These are phyloP conservation scores for Arremon brunneinucha DNA, from an alignment of 2,797 vertebrate species.

Conservation along the genomic window DNA sequence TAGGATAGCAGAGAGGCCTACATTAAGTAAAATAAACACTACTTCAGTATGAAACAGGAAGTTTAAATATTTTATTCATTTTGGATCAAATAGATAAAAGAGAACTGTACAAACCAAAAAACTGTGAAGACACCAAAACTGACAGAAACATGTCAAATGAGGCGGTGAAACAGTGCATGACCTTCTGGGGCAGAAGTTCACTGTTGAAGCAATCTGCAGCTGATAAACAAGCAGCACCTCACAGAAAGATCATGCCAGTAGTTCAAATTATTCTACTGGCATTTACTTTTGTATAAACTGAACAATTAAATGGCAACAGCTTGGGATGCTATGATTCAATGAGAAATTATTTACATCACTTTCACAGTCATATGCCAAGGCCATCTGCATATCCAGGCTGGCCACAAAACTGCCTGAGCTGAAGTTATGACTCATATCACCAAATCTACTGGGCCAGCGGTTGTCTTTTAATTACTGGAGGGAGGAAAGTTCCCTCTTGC, in stretches of 20 bases:
- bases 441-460: not conserved
- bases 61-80: not conserved
- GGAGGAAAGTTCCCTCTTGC: not conserved
- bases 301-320: conserved; percentile 50
- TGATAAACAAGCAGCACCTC: not conserved
- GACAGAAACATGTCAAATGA: not conserved
- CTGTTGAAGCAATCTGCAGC: not conserved
- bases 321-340: conserved; percentile 42
- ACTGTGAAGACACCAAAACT: not conserved
- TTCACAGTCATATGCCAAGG: conserved; percentile 31
- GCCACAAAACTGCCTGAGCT: conserved; percentile 2
- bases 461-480: not conserved
- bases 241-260: not conserved
- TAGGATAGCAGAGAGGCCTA: not conserved
- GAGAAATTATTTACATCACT: conserved; percentile 40
- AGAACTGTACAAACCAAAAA: not conserved
- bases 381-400: conserved; percentile 44
- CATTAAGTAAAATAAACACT: not conserved
- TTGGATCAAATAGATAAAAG: not conserved
- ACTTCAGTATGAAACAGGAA: not conserved
- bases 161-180: not conserved
- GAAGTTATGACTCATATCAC: not conserved
- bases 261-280: not conserved
- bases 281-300: conserved; percentile 28
- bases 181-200: not conserved